A percentile compares a stretch with the other conserved stretches of the same genome.
phyloP scores from a whole-genome alignment of 2,113 vertebrate genomes.

The Lates calcarifer region DNA sequence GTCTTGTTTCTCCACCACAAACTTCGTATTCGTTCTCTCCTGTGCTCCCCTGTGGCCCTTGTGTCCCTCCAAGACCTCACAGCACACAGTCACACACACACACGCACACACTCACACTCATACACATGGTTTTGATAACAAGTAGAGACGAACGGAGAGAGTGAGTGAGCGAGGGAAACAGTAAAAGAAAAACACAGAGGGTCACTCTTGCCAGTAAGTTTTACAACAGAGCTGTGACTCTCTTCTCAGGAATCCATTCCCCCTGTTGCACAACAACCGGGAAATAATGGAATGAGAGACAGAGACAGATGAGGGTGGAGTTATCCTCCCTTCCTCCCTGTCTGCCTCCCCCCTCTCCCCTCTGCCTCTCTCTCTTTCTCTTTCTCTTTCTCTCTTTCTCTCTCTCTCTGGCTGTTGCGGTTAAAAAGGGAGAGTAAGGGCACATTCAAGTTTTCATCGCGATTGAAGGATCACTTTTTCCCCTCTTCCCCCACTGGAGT shows the following conservation, averaged over 20 bases:
- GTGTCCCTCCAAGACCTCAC: conserved; percentile 78
- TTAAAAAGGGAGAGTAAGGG: conserved; percentile 46
- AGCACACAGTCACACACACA: conserved; percentile 41
- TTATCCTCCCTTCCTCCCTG: conserved; percentile 30
- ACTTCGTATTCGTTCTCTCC: conserved; percentile 49
- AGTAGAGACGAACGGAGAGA: conserved; percentile 66
- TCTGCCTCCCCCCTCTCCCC: background rate
- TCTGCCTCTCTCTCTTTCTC: conserved; percentile 15
- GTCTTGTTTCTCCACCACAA: conserved; percentile 11
- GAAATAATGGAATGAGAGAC: conserved; percentile 79
- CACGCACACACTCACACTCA: conserved; percentile 51
- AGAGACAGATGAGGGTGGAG: conserved; percentile 73
- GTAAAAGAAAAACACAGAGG: conserved; percentile 81
- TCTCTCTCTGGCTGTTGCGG: conserved; percentile 40
- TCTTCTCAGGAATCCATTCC: conserved; percentile 81
- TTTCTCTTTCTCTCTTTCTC: conserved; percentile 26
- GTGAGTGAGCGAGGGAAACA: conserved; percentile 71
- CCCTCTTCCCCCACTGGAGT: conserved; percentile 38
- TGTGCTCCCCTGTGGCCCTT: conserved; percentile 77
- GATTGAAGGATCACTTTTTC: conserved; percentile 71
- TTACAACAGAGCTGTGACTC: conserved; percentile 85
- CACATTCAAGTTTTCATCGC: conserved; percentile 46
- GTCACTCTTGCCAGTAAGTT: conserved; percentile 84
- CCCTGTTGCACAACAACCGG: conserved; percentile 83
- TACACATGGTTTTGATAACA: conserved; percentile 85